These are phyloP conservation scores for Thelaira solivaga DNA, from an alignment of 2,888 invertebrate genomes.

Conservation along the genomic window DNA sequence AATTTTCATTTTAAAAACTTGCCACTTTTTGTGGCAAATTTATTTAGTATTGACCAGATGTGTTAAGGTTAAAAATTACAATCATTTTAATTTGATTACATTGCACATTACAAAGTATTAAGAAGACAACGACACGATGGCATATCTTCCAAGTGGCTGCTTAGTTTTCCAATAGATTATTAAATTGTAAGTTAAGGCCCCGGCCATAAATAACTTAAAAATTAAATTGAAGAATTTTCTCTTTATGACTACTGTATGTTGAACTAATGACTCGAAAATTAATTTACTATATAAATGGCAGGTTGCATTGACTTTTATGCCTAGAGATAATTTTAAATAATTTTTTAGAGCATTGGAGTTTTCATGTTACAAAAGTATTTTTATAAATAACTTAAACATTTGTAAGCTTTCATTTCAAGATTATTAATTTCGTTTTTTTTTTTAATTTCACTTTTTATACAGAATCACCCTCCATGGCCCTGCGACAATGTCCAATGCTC, in stretches of 20 bases:
- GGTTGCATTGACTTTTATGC: too few relatives aligned
- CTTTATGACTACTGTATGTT: not conserved
- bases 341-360: too few relatives aligned
- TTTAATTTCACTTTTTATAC: conserved; percentile 60
- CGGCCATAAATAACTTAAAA: not conserved
- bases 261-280: not conserved
- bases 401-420: not conserved
- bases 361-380: too few relatives aligned
- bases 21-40: conserved; percentile 37
- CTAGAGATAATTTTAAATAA: too few relatives aligned
- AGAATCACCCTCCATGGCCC: conserved; percentile 75
- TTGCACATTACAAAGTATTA: conserved; percentile 36
- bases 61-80: conserved; percentile 59
- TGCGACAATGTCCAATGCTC: conserved; percentile 75
- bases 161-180: not conserved
- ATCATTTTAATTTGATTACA: conserved; percentile 50
- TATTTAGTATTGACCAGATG: conserved; percentile 40
- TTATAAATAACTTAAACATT: too few relatives aligned
- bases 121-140: conserved; percentile 27
- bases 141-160: not conserved
- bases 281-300: too few relatives aligned
- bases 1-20: conserved; percentile 45
- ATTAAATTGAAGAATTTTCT: conserved; percentile 1
- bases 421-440: not conserved
- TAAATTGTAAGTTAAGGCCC: not conserved